Percentiles rank a stretch among this genome's conserved stretches.
phyloP scores from a whole-genome alignment of 2,113 vertebrate species.

The Excalfactoria chinensis region DNA sequence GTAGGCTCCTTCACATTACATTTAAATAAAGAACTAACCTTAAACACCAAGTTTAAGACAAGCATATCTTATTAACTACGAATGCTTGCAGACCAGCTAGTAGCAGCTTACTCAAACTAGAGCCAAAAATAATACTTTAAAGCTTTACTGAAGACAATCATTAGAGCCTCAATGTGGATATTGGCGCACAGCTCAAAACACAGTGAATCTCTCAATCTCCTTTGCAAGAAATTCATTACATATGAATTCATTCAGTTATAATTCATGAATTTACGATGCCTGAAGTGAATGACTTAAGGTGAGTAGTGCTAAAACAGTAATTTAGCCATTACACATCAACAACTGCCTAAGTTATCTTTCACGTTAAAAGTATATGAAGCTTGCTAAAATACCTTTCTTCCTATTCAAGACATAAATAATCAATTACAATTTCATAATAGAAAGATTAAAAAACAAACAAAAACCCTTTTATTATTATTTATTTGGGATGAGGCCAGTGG shows the following conservation, averaged over 20 bases:
- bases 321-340: slow-evolving; percentile 33
- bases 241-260: no score
- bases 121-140: neutral
- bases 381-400: slow-evolving; percentile 44
- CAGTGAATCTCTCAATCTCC: neutral
- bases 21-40: neutral
- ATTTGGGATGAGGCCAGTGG: no score
- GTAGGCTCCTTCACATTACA: neutral
- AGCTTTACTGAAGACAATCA: slow-evolving; percentile 35
- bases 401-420: neutral
- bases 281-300: slow-evolving; percentile 53
- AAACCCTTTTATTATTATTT: neutral
- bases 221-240: slow-evolving; percentile 57
- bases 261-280: slow-evolving; percentile 30
- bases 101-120: slow-evolving; percentile 28
- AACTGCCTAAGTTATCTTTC: slow-evolving; percentile 30
- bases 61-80: neutral
- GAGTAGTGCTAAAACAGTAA: slow-evolving; percentile 54
- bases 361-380: slow-evolving; percentile 19
- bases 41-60: neutral
- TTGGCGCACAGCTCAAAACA: slow-evolving; percentile 4
- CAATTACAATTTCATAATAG: neutral
- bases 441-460: neutral
- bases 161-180: slow-evolving; percentile 9
- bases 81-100: neutral